These are phyloP conservation scores for Otocyon megalotis DNA, from an alignment of 2,113 vertebrate genomes.

Conservation along the genomic window DNA sequence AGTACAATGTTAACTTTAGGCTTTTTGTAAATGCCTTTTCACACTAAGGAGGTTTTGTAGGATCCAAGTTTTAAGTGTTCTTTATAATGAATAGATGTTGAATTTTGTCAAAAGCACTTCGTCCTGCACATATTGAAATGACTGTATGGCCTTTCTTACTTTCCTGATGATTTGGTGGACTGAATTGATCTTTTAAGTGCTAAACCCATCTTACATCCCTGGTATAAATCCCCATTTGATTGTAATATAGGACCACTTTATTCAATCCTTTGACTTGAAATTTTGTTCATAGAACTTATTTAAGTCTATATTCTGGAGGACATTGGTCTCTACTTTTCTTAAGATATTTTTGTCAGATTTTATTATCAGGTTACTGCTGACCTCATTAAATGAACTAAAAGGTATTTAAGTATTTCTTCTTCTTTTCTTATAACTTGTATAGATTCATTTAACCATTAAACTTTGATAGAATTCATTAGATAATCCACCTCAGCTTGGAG, in stretches of 20 bases:
- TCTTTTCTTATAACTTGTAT: conserved; percentile 27
- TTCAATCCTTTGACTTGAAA: not conserved
- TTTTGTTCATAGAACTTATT: not conserved
- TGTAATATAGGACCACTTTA: not conserved
- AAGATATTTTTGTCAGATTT: not conserved
- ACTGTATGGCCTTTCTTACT: not conserved
- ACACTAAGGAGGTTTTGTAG: not conserved
- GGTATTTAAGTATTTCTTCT: not conserved
- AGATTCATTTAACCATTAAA: conserved; percentile 17
- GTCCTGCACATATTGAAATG: not conserved
- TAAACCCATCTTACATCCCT: not conserved
- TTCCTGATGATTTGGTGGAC: conserved; percentile 3
- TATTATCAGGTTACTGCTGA: not conserved
- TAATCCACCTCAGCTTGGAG: not conserved
- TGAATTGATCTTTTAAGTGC: not conserved
- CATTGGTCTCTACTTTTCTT: not conserved
- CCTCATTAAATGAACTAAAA: conserved; percentile 14
- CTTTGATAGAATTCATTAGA: not conserved
- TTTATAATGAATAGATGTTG: not conserved
- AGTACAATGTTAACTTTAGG: not conserved
- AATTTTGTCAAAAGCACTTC: conserved; percentile 41
- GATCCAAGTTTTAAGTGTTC: not conserved
- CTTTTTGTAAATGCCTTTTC: not conserved
- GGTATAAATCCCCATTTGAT: not conserved
- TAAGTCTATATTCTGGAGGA: not conserved